These are phyloP conservation scores for Gnathonemus echidnorhynchus DNA, from an alignment of 2,113 vertebrate species.

Conservation along the genomic window DNA sequence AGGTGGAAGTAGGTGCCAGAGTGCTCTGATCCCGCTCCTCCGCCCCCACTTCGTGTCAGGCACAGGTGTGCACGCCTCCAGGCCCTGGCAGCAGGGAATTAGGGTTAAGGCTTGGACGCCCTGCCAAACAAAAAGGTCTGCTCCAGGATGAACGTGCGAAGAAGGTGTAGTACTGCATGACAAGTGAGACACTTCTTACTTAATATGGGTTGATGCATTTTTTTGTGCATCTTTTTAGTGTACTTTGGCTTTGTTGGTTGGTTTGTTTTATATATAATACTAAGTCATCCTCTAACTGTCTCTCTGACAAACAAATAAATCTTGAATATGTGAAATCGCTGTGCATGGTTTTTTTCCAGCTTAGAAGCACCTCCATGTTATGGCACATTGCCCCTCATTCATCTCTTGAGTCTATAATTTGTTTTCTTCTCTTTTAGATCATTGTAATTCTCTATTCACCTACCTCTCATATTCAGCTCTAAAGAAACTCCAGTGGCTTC, in stretches of 20 bases:
- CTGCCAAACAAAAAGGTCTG: neutral
- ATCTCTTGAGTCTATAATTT: neutral
- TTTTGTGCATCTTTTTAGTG: neutral
- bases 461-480: neutral
- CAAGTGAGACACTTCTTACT: neutral
- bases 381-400: neutral
- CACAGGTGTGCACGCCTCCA: neutral
- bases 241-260: neutral
- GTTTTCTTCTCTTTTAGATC: neutral
- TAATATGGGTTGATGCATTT: neutral
- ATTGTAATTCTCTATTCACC: neutral
- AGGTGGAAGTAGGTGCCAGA: too few species aligned
- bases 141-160: neutral
- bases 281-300: neutral
- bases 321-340: neutral
- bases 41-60: neutral
- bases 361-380: neutral
- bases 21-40: neutral
- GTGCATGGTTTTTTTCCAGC: too few species aligned
- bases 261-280: neutral
- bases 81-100: neutral
- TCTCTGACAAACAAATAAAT: neutral
- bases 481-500: neutral
- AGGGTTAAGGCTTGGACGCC: neutral
- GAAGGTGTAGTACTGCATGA: neutral